Evolutionary conservation across 2,797 vertebrate genomes (phyloP), one percentile per base, ranked within the genome.

Genomic region (Molothrus aeneus): DNA sequence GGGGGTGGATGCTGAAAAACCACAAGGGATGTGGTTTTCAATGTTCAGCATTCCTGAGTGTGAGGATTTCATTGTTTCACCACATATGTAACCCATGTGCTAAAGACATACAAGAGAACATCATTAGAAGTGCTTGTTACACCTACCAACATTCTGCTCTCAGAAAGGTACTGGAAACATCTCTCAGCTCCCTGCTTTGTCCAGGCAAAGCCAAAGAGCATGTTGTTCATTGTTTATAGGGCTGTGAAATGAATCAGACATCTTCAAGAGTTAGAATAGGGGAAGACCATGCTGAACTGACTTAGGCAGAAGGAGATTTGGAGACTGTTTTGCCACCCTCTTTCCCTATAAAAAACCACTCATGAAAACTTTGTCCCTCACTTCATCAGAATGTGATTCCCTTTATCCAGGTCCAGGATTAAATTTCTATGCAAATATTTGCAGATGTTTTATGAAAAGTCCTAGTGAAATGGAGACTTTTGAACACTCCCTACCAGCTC

Each of bases 361-460:
- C 70, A 15, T 15, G 45, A 91, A 84, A 91, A 50, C 50, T 65
- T 88, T 54, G 64, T 73, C 66, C 59, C 50, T 92, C 34, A 9
- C 48, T 78, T 83, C 5, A 17, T 90, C 78, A 82, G 64, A 51
- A 85, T 8, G 16, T 2, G 22, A 65, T 80, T 92, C 79, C 24
- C 56, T 91, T 88, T 86, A 86, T 72, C 19, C 77, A 84, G 42
- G 36, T 61, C 38, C 43, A 66, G 42, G 77, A 85, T 94, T 88
- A 81, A 80, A 86, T 96, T 90, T 89, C 95, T 93, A 6, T 13
- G 40, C 80, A 95, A 95, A 93, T 80, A 95, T 93, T 96, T 93
- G 56, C 53, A 85, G 40, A 45, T 0, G 0, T 90, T 90, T 93
- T 64, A 74, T 87, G 71, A 84, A 80, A 95, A 94, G 57, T 54